Base-by-base conservation (phyloP, 2,888 invertebrate species). In the Tenthredo mesomela region DNA sequence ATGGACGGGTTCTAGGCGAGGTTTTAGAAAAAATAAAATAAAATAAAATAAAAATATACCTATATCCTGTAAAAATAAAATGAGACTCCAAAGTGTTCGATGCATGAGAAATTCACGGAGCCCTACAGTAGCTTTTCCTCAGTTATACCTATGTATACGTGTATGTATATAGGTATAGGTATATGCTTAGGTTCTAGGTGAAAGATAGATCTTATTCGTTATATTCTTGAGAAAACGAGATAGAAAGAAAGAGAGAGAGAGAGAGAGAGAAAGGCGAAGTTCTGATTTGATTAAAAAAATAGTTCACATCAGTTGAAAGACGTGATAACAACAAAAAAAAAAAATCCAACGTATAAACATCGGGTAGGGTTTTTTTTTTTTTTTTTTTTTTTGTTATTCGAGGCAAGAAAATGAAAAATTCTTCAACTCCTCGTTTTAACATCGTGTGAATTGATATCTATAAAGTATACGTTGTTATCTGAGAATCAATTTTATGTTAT, bases 1-100 rank as follows among this genome's bases (percentile, higher is more conserved):
- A 92, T 92, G 91, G 91, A 92, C 91, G 91, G 90, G 87, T 87
- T 86, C 80, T 61, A 37, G 58, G 37, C 58, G 61, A 80, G 80
- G 61, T 83, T 88, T 89, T 89, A 61, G 40, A 29, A 58, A 61
- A 58, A 37, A 33, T 12, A 80, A 61, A 80, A 37, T 37, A 7
- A 78, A 78, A 33, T 6, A 58, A 50, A 80, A 80, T 58, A 77
- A 25, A 77, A 29, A 67, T 29, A 10, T 29, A 67, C 18, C 25
- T 67, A 73, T 10, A 73, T 73, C n/a, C 43, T 33, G 47, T 3
- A 80, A 80, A 80, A 80, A 80, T 80, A 80, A 80, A 80, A 80
- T 61, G 18, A 61, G 40, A 61, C n/a, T 61, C 40, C 40, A 21
- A 58, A 80, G 61, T 80, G 80, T 61, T 80, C 80, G 80, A 80